These are phyloP conservation scores for Latrodectus hesperus DNA, from an alignment of 2,888 invertebrate species.

Conservation along the genomic window DNA sequence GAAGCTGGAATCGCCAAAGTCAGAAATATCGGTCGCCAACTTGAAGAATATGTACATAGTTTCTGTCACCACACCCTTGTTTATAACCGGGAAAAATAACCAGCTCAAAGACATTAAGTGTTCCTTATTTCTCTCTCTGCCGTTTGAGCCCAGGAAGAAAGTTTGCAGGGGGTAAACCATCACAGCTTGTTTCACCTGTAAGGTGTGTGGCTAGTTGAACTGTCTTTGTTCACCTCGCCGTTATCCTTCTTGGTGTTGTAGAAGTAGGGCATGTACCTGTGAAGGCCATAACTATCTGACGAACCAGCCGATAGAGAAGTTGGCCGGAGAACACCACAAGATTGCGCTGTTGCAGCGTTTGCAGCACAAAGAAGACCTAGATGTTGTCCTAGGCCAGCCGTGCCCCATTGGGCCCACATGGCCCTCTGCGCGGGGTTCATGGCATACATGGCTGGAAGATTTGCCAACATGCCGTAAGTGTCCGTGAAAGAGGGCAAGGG, in stretches of 20 bases:
- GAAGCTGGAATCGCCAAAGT: too few species aligned
- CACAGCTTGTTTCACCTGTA: slow-evolving; percentile 32
- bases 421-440: slow-evolving; percentile 47
- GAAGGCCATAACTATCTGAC: slow-evolving; percentile 50
- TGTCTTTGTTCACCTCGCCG: slow-evolving; percentile 38
- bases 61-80: too few species aligned
- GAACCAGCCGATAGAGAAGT: slow-evolving; percentile 22
- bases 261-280: slow-evolving; percentile 66
- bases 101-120: too few species aligned
- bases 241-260: slow-evolving; percentile 51
- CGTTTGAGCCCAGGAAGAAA: too few species aligned
- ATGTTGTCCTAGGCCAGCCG: slow-evolving; percentile 47
- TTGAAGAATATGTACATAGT: too few species aligned
- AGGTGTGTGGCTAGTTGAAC: slow-evolving; percentile 45
- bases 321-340: slow-evolving; percentile 44
- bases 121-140: too few species aligned
- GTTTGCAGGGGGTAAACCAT: neutral
- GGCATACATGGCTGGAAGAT: slow-evolving; percentile 50
- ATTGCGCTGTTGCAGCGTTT: slow-evolving; percentile 27
- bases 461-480: slow-evolving; percentile 64
- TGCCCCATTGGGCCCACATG: slow-evolving; percentile 65
- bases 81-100: too few species aligned
- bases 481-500: slow-evolving; percentile 62
- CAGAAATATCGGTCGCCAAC: too few species aligned
- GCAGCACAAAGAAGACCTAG: slow-evolving; percentile 55